phyloP scores from a whole-genome alignment of 2,797 vertebrate species.

The Oreochromis mossambicus region DNA sequence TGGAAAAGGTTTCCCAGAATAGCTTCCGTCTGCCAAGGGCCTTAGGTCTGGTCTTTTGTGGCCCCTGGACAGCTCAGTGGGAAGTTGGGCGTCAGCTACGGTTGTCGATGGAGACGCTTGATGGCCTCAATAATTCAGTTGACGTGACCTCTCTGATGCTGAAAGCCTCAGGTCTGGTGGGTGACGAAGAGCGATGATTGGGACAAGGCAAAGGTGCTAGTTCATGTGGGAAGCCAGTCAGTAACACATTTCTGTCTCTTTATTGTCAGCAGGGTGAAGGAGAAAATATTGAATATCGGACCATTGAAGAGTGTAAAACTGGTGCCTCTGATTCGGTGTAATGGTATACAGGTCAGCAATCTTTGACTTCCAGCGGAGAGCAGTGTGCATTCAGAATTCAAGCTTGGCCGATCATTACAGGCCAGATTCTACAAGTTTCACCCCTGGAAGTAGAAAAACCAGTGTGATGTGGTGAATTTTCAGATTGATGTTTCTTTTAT shows the following conservation, averaged over 20 bases:
- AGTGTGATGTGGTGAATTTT: constrained; percentile 49
- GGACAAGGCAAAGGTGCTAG: constrained; percentile 13
- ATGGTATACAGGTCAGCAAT: constrained; percentile 57
- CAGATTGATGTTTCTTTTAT: constrained; percentile 76
- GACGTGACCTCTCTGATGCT: constrained; percentile 49
- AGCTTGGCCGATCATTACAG: constrained; percentile 20
- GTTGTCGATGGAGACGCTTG: constrained; percentile 56
- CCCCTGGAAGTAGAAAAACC: constrained; percentile 29
- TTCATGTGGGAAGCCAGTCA: constrained; percentile 1
- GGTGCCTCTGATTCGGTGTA: constrained; percentile 26
- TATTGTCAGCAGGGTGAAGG: constrained; percentile 40
- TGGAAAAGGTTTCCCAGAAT: constrained; percentile 29
- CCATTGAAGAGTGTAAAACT: constrained; percentile 48
- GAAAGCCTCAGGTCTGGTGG: constrained; percentile 41
- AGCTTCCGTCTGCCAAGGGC: constrained; percentile 42
- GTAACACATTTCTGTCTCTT: constrained; percentile 29
- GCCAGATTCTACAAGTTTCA: constrained; percentile 34
- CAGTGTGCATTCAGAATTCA: constrained; percentile 25
- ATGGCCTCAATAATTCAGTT: constrained; percentile 68
- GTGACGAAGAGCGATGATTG: constrained; percentile 29
- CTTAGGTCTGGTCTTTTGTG: constrained; percentile 62
- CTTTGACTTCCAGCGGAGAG: constrained; percentile 55
- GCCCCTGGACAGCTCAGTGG: constrained; percentile 60
- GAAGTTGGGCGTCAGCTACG: constrained; percentile 55
- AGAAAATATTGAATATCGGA: constrained; percentile 45